Percentiles rank a stretch among this genome's conserved stretches.
Evolutionary conservation across 2,888 invertebrate genomes (phyloP).

Genomic region (Aethes cnicana): DNA sequence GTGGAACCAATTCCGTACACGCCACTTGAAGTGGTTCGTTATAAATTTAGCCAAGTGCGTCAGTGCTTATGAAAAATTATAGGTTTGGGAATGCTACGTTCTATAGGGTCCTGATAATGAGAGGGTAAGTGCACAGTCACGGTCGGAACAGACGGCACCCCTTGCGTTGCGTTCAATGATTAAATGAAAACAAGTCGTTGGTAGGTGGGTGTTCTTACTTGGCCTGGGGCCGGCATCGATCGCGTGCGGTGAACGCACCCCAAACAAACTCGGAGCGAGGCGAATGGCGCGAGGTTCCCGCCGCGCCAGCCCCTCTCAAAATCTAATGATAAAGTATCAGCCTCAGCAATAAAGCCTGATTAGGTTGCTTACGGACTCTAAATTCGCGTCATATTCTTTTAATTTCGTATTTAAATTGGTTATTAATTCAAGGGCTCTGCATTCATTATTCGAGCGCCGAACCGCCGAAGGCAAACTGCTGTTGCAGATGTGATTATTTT

Average conservation of each 20-base stretch:
- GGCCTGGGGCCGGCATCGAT: constrained; percentile 72
- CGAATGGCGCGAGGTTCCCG: constrained; percentile 56
- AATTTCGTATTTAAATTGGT: constrained; percentile 17
- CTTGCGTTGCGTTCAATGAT: constrained; percentile 44
- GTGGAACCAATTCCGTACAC: constrained; percentile 45
- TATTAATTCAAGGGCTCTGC: constrained; percentile 19
- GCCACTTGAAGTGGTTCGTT: constrained; percentile 42
- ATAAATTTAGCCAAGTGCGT: constrained; percentile 32
- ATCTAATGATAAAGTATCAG: constrained; percentile 52
- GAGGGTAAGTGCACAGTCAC: constrained; percentile 45
- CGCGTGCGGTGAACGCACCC: constrained; percentile 76
- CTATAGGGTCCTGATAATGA: constrained; percentile 36
- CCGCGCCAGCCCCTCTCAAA: constrained; percentile 54
- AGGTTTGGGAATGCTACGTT: constrained; percentile 12
- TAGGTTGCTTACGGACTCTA: constrained; percentile 24
- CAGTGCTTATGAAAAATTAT: constrained; percentile 22
- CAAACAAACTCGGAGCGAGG: constrained; percentile 65
- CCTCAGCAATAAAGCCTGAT: constrained; percentile 37
- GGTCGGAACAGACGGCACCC: constrained; percentile 43
- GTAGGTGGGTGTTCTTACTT: constrained; percentile 61
- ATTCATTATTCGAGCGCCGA: constrained; percentile 10
- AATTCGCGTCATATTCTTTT: constrained; percentile 15
- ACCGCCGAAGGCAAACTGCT: not conserved
- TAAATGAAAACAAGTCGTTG: constrained; percentile 54
- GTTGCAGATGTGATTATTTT: not conserved